Percentiles rank a stretch among this genome's conserved stretches.
Evolutionary conservation across 2,888 invertebrate genomes (phyloP).

Genomic region (Aspidiotus destructor): DNA sequence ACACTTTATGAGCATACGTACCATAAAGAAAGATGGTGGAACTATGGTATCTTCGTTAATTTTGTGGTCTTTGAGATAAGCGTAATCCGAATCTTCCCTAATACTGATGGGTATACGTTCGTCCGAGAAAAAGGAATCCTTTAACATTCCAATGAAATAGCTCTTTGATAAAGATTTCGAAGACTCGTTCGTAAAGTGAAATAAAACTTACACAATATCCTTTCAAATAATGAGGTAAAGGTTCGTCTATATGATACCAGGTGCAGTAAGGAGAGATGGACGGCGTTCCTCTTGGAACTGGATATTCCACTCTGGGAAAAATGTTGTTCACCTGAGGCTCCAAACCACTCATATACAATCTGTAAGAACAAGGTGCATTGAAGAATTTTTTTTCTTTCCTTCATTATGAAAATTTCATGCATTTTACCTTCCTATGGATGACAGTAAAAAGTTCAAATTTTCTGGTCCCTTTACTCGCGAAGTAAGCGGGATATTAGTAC

Average conservation of each 20-base stretch:
- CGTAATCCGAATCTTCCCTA: slow-evolving; percentile 19
- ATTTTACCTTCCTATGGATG: slow-evolving; percentile 44
- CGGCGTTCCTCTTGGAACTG: slow-evolving; percentile 76
- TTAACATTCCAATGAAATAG: not conserved
- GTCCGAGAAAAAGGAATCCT: not conserved
- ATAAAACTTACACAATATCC: not conserved
- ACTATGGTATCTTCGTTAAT: slow-evolving; percentile 12
- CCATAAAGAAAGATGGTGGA: slow-evolving; percentile 20
- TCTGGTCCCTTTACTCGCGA: slow-evolving; percentile 41
- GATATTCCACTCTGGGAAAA: slow-evolving; percentile 64
- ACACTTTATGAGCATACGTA: not conserved
- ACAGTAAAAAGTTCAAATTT: slow-evolving; percentile 42
- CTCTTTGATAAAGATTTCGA: not conserved
- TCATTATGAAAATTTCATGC: not conserved
- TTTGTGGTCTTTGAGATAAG: slow-evolving; percentile 19
- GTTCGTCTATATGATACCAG: slow-evolving; percentile 61
- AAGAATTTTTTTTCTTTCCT: not conserved
- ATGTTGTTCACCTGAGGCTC: slow-evolving; percentile 63
- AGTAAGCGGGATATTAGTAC: slow-evolving; percentile 33
- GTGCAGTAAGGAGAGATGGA: slow-evolving; percentile 69
- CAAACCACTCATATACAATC: slow-evolving; percentile 63
- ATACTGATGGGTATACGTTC: slow-evolving; percentile 3
- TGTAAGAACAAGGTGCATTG: slow-evolving; percentile 37
- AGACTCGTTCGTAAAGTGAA: too few relatives aligned
- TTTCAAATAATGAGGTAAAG: not conserved